A percentile compares a stretch with the other conserved stretches of the same genome.
Conservation (phyloP, 2,888 invertebrate species). For the Rotaria sp. region DNA sequence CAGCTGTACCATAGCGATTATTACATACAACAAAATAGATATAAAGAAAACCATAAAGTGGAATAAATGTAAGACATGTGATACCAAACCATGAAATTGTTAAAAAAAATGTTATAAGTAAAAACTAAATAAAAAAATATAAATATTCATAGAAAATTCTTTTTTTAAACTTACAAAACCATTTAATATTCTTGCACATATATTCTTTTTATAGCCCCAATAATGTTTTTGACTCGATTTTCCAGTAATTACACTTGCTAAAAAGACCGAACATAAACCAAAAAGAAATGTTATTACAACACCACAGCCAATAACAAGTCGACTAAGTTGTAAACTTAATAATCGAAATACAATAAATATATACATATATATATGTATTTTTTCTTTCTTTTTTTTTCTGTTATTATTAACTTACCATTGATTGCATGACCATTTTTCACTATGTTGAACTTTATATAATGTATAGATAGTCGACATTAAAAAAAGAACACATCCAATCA, state of each 20-base stretch:
- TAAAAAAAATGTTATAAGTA: background rate
- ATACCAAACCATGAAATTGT: background rate
- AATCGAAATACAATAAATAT: background rate
- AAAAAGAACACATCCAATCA: background rate
- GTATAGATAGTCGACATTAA: background rate
- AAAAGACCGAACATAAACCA: background rate
- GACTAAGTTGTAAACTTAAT: background rate
- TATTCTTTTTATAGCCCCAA: background rate
- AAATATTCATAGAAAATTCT: background rate
- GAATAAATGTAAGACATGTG: background rate
- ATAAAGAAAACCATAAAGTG: background rate
- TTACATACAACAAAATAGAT: background rate
- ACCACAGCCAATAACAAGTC: background rate
- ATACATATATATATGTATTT: no score
- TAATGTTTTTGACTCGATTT: background rate
- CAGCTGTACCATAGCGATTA: background rate
- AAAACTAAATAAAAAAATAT: background rate
- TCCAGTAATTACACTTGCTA: background rate
- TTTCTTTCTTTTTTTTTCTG: background rate
- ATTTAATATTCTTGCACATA: conserved; percentile 2
- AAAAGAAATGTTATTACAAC: conserved; percentile 11
- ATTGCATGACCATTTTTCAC: background rate
- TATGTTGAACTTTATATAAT: background rate
- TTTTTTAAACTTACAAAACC: background rate
- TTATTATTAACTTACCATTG: background rate